phyloP scores from a whole-genome alignment of 1,140 invertebrate species.

The Bombus cullumanus region DNA sequence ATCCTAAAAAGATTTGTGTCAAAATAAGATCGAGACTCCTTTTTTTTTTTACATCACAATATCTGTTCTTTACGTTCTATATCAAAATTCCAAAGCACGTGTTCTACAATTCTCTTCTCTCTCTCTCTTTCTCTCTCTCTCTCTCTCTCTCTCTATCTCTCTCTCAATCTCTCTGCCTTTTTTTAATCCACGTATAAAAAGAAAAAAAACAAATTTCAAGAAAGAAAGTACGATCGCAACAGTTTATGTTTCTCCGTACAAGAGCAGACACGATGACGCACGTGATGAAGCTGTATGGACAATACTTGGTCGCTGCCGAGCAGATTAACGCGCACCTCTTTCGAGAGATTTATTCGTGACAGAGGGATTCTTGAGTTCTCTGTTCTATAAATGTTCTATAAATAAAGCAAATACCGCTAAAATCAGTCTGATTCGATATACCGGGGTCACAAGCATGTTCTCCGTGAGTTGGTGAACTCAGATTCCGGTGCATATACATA shows the following conservation, averaged over 20 bases:
- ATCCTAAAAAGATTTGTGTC: background rate
- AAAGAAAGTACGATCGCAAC: background rate
- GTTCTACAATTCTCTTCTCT: background rate
- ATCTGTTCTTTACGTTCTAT: too few species aligned
- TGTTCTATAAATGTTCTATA: constrained; percentile 40
- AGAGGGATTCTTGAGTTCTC: constrained; percentile 31
- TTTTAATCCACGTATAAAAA: background rate
- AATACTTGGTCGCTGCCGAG: constrained; percentile 19
- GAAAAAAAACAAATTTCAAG: background rate
- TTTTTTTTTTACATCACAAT: background rate
- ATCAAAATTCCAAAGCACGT: too few species aligned
- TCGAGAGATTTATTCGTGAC: constrained; percentile 26
- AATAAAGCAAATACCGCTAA: constrained; percentile 59
- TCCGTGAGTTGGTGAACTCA: constrained; percentile 39
- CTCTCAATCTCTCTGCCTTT: background rate
- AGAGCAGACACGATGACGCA: constrained; percentile 32
- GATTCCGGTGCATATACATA: background rate
- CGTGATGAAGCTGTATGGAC: constrained; percentile 22
- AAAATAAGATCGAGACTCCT: background rate
- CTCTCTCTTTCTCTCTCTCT: background rate
- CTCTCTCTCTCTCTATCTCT: background rate
- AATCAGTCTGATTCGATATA: constrained; percentile 65
- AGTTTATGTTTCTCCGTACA: constrained; percentile 17
- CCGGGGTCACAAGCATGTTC: constrained; percentile 33
- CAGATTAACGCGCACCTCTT: constrained; percentile 14